Percentiles rank a stretch among this genome's conserved stretches.
Conservation (phyloP, 2,113 vertebrate species). For the Chaenogobius annularis region DNA sequence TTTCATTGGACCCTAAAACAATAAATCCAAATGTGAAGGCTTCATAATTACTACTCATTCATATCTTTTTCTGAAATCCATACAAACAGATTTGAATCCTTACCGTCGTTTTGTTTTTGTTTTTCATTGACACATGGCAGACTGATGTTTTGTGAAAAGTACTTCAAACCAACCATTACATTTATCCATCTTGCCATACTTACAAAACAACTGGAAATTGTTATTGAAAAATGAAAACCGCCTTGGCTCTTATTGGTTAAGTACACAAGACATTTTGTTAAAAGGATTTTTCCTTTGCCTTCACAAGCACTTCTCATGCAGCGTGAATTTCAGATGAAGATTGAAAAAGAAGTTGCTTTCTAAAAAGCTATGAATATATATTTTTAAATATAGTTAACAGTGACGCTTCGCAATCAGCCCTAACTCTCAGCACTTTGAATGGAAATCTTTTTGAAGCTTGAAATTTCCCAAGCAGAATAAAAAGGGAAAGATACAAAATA, state of each 20-base stretch:
- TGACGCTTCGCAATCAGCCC: constrained; percentile 8
- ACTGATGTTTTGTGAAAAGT: not conserved
- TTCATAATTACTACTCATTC: too few relatives aligned
- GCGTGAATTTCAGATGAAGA: constrained; percentile 13
- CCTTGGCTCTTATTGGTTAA: not conserved
- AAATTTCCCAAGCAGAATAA: constrained; percentile 13
- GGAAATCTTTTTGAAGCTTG: constrained; percentile 10
- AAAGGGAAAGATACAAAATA: not conserved
- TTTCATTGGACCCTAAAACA: too few relatives aligned
- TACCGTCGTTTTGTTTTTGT: too few relatives aligned
- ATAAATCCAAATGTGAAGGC: too few relatives aligned
- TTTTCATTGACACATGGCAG: too few relatives aligned
- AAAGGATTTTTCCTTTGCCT: not conserved
- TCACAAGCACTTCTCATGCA: constrained; percentile 11
- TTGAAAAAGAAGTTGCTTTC: constrained; percentile 26
- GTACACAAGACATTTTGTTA: not conserved
- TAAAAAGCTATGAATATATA: constrained; percentile 29
- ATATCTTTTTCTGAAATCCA: too few relatives aligned
- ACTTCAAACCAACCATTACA: not conserved
- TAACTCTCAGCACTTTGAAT: constrained; percentile 1
- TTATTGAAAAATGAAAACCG: not conserved
- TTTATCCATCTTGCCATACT: not conserved
- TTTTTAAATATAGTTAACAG: constrained; percentile 13
- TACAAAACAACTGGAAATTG: not conserved
- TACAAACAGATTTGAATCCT: too few relatives aligned